Evolutionary conservation across 1,140 invertebrate genomes (phyloP), one percentile per base, ranked within the genome.

Genomic region (Idris sp.): DNA sequence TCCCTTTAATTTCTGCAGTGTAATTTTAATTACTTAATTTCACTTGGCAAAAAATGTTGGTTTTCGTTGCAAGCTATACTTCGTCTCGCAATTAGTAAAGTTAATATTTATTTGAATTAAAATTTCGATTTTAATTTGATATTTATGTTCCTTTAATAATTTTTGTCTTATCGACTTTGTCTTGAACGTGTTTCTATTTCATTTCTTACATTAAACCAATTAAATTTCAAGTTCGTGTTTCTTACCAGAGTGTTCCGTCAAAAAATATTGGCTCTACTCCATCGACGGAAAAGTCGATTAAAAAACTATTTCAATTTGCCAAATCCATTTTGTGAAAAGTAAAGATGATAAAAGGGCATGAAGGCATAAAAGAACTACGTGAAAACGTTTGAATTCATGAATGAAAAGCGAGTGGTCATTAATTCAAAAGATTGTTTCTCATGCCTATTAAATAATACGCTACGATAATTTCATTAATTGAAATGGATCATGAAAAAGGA

Each of bases 401-500:
- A 56, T 28, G 13, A 35, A 11, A 25, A 26, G 7, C 36, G 48
- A 6, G 14, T 15, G 40, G n/a, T 36, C 33, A 31, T 49, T 49
- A 49, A 28, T 49, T 30, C 22, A 22, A 51, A 18, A 30, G 31
- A 30, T 36, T 38, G 48, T 30, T 36, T 43, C 53, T 49, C 14
- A 40, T 38, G 62, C 35, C 22, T 31, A 30, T 22, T 54, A 43
- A 43, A 40, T 14, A 44, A 18, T 4, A 15, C 8, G 40, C 11
- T 30, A 19, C 62, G 62, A 56, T 58, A 51, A 58, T 38, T 58
- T 48, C 28, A 58, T 58, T 51, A 58, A 51, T 38, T 51, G 14
- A 68, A 58, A 58, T 51, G 53, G 40, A 46, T 31, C 38, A 46
- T 61, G 26, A 54, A 53, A 61, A 61, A 49, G n/a, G 4, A 6